Evolutionary conservation across 1,140 invertebrate species (phyloP).

Genomic region (Thalassaphorura encarpata): DNA sequence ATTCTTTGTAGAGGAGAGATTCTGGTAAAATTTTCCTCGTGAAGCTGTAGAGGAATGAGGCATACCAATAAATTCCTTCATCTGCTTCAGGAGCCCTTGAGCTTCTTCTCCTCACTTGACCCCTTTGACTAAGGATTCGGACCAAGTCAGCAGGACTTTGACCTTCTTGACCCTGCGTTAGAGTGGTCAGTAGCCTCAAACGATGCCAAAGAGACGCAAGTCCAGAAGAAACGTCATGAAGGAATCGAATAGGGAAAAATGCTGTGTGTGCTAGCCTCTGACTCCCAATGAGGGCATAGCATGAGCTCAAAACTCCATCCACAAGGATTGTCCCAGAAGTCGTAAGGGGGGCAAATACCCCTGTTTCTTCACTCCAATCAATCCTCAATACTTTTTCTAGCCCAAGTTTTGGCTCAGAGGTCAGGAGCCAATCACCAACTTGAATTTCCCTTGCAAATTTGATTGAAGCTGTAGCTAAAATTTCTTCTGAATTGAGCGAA

Average conservation of each 20-base stretch:
- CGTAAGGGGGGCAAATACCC: slow-evolving; percentile 85
- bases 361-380: slow-evolving; percentile 47
- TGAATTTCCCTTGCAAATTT: slow-evolving; percentile 51
- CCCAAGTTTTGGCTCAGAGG: slow-evolving; percentile 39
- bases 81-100: not conserved
- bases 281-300: slow-evolving; percentile 82
- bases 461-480: slow-evolving; percentile 34
- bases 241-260: slow-evolving; percentile 63
- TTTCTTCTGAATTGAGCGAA: not conserved
- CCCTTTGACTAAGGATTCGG: slow-evolving; percentile 2
- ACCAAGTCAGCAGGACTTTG: not conserved
- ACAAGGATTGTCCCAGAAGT: slow-evolving; percentile 75
- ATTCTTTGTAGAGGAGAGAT: slow-evolving; percentile 34
- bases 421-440: slow-evolving; percentile 43
- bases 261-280: slow-evolving; percentile 72
- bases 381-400: slow-evolving; percentile 53
- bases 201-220: slow-evolving; percentile 27
- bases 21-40: slow-evolving; percentile 56
- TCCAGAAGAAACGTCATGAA: slow-evolving; percentile 38
- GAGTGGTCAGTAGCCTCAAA: slow-evolving; percentile 24
- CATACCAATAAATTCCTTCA: slow-evolving; percentile 75
- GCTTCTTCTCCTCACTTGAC: not conserved
- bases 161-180: slow-evolving; percentile 15
- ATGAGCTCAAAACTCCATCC: slow-evolving; percentile 81
- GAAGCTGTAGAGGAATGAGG: slow-evolving; percentile 60